Conservation (phyloP, 1,140 invertebrate genomes). For the Neuroterus valhalla region DNA sequence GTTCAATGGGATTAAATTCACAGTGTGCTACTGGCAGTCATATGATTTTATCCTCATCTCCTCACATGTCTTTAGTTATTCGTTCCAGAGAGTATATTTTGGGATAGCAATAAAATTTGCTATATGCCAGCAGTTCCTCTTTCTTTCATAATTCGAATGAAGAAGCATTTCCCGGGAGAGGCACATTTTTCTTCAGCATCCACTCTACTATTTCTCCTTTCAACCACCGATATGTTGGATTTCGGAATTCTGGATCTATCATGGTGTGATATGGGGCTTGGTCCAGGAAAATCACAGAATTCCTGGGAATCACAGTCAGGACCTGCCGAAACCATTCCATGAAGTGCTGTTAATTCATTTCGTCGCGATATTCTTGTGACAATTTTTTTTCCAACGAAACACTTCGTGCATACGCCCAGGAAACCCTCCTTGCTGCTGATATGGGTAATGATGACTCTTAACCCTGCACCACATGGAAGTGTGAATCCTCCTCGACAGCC, state of each 20-base stretch:
- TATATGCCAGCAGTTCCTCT: neutral
- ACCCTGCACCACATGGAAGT: constrained; percentile 10
- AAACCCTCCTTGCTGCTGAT: no score
- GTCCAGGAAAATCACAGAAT: neutral
- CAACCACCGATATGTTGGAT: neutral
- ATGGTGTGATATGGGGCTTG: constrained; percentile 14
- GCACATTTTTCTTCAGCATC: neutral
- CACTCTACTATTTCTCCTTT: neutral
- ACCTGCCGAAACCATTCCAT: neutral
- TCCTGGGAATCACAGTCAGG: no score
- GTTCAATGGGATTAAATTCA: constrained; percentile 14
- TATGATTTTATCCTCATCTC: neutral
- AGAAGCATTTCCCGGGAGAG: no score
- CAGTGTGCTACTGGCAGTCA: constrained; percentile 14
- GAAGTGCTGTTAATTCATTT: neutral
- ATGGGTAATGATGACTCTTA: constrained; percentile 26
- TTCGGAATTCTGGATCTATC: constrained; percentile 1
- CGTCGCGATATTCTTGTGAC: neutral
- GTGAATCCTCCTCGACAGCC: constrained; percentile 4
- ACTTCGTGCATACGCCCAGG: neutral
- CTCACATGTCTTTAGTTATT: neutral
- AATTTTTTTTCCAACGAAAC: constrained; percentile 8
- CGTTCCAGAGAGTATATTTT: neutral
- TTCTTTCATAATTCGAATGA: no score
- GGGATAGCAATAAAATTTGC: neutral